Percentiles rank a stretch among this genome's conserved stretches.
Conservation (phyloP, 2,113 vertebrate genomes). For the Sinosuthora webbiana region DNA sequence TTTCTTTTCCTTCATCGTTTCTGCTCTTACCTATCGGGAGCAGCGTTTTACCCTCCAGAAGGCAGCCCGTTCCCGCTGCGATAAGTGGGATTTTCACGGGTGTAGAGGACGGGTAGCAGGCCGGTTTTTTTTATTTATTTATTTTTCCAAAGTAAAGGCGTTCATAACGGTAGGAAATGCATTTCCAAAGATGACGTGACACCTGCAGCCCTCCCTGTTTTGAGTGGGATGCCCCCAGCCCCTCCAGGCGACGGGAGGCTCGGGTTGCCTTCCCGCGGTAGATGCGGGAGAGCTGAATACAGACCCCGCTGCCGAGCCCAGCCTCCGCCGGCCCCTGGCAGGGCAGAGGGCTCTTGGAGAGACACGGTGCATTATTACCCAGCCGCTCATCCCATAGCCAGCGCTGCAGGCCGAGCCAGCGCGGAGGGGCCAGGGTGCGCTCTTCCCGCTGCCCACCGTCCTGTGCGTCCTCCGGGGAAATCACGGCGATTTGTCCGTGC, state of each 20-base stretch:
- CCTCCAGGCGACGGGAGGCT: not conserved
- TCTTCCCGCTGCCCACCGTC: not conserved
- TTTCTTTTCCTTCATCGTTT: not conserved
- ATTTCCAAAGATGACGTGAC: not conserved
- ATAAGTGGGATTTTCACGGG: not conserved
- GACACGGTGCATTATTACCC: accelerated
- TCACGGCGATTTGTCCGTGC: not conserved
- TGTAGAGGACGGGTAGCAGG: not conserved
- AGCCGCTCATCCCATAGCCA: not conserved
- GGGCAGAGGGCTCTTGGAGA: not conserved
- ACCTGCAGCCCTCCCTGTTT: not conserved
- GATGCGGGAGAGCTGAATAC: not conserved
- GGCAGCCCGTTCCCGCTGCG: not conserved
- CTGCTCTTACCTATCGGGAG: not conserved
- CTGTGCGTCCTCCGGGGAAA: not conserved
- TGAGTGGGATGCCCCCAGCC: no score
- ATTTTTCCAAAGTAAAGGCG: not conserved
- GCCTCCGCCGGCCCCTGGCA: not conserved
- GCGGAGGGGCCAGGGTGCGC: not conserved
- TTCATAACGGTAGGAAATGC: not conserved
- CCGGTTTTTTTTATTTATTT: no score
- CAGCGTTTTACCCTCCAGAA: not conserved
- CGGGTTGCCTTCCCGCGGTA: not conserved
- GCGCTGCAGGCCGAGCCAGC: not conserved
- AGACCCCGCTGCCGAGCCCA: not conserved